Evolutionary conservation across 2,888 invertebrate species (phyloP).

Genomic region (Saturnia pavonia): DNA sequence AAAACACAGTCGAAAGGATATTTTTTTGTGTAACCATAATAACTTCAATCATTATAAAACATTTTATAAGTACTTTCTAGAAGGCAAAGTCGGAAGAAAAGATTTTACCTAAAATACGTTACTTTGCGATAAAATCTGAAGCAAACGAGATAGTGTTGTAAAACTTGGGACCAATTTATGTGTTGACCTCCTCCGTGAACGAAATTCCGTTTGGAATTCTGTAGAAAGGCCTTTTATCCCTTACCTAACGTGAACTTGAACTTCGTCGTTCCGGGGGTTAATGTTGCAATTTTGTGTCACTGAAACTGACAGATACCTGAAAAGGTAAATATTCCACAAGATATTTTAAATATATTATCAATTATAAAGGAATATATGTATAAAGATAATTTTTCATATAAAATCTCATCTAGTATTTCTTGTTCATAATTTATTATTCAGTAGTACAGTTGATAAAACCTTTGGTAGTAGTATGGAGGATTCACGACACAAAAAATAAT

Average conservation of each 20-base stretch:
- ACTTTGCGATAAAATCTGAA: not conserved
- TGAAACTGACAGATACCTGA: slow-evolving; percentile 4
- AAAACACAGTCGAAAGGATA: not conserved
- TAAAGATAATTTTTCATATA: not conserved
- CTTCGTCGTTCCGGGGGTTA: not conserved
- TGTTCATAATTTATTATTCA: no score
- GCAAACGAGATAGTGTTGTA: not conserved
- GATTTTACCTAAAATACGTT: not conserved
- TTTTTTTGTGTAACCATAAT: no score
- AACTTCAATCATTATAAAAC: no score
- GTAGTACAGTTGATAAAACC: no score
- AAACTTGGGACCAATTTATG: not conserved
- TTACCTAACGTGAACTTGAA: slow-evolving; percentile 1
- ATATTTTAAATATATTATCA: no score
- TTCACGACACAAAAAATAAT: no score
- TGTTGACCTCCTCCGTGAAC: slow-evolving; percentile 1
- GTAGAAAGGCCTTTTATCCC: not conserved
- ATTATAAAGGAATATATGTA: no score
- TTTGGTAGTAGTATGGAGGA: no score
- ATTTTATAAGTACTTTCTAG: not conserved
- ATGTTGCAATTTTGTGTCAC: slow-evolving; percentile 11
- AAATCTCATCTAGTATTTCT: not conserved
- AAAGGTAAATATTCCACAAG: not conserved
- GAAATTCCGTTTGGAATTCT: not conserved
- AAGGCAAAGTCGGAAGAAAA: no score